Conservation (phyloP, 1,140 invertebrate genomes). For the Drusus annulatus region DNA sequence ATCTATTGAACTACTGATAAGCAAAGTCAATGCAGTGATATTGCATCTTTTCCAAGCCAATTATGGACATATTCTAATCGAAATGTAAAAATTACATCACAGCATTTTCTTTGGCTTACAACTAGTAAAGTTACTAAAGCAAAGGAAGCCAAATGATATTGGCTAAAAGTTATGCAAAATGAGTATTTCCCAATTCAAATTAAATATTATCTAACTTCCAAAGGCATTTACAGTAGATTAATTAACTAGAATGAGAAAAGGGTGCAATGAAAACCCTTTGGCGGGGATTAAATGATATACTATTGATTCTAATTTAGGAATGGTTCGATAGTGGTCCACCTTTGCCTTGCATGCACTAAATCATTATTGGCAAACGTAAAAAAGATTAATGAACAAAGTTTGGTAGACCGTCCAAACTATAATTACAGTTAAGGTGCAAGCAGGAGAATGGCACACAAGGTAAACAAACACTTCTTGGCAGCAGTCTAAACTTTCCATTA, state of each 20-base stretch:
- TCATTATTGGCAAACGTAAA: neutral
- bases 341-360: conserved; percentile 25
- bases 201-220: too few species aligned
- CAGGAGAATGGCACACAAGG: conserved; percentile 50
- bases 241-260: too few species aligned
- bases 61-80: neutral
- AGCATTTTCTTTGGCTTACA: neutral
- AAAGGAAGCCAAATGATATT: conserved; percentile 17
- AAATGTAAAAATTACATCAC: neutral
- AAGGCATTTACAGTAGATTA: too few species aligned
- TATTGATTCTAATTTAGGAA: neutral
- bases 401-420: conserved; percentile 45
- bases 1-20: neutral
- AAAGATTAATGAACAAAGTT: neutral
- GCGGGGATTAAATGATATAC: neutral
- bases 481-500: conserved; percentile 36
- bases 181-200: too few species aligned
- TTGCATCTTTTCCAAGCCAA: neutral
- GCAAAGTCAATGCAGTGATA: conserved; percentile 2
- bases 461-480: conserved; percentile 36
- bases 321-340: neutral
- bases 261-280: too few species aligned
- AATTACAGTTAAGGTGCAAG: conserved; percentile 56
- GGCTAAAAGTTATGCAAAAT: neutral
- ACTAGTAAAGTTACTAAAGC: neutral